These are phyloP conservation scores for Macrobrachium nipponense DNA, from an alignment of 1,140 invertebrate genomes.

Conservation along the genomic window DNA sequence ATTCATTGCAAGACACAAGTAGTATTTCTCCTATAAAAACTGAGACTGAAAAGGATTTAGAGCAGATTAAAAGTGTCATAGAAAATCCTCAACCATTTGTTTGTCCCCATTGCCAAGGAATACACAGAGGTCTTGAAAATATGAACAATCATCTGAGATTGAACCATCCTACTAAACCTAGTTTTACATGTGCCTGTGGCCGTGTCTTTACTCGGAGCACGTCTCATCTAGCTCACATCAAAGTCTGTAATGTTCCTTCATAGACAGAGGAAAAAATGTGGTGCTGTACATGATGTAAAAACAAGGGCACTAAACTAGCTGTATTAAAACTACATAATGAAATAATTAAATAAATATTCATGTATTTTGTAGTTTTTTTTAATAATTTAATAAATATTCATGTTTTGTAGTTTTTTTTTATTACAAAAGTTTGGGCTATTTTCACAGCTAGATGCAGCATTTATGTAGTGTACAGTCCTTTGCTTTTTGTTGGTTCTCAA, in stretches of 20 bases:
- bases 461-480: no score
- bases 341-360: not conserved
- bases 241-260: slow-evolving; percentile 30
- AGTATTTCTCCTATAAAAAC: slow-evolving; percentile 20
- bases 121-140: slow-evolving; percentile 27
- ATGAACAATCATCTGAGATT: slow-evolving; percentile 38
- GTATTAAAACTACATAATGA: not conserved
- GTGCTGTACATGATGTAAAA: not conserved
- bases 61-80: not conserved
- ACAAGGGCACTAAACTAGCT: not conserved
- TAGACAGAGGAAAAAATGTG: not conserved
- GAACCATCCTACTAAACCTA: slow-evolving; percentile 47
- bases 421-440: no score
- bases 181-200: slow-evolving; percentile 50
- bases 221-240: slow-evolving; percentile 45
- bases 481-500: no score
- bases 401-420: no score
- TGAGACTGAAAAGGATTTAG: slow-evolving; percentile 13
- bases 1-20: slow-evolving; percentile 17
- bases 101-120: slow-evolving; percentile 49
- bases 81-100: slow-evolving; percentile 41
- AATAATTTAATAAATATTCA: not conserved
- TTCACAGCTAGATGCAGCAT: no score
- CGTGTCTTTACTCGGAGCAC: slow-evolving; percentile 37
- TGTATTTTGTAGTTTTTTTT: no score